Percentiles rank a stretch among this genome's conserved stretches.
These are phyloP conservation scores for Mus spicilegus DNA, from an alignment of 2,113 vertebrate species.

Conservation along the genomic window DNA sequence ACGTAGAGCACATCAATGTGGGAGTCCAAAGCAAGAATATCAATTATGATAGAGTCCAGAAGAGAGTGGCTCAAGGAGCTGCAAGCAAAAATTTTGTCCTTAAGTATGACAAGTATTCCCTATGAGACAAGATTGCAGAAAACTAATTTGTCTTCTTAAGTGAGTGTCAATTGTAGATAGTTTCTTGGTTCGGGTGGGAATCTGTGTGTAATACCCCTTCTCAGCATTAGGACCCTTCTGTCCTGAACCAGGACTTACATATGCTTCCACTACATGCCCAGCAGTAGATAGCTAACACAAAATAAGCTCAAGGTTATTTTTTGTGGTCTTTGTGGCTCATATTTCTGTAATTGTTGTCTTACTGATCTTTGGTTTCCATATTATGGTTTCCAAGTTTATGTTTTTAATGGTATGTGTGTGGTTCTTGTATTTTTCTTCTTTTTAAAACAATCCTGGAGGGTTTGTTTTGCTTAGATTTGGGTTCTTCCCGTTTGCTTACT, in stretches of 20 bases:
- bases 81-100: background rate
- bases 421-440: background rate
- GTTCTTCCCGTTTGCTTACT: background rate
- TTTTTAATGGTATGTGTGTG: background rate
- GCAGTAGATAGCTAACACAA: background rate
- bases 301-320: background rate
- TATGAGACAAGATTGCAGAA: background rate
- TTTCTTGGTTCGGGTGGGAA: background rate
- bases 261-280: background rate
- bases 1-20: background rate
- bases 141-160: background rate
- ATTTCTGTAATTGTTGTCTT: background rate
- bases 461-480: background rate
- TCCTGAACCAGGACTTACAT: background rate
- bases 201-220: background rate
- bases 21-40: background rate
- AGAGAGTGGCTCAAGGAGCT: background rate
- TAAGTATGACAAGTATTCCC: background rate
- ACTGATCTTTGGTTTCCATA: background rate
- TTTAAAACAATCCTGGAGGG: background rate
- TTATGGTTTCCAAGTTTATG: background rate
- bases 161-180: background rate
- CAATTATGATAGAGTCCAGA: constrained; percentile 11
- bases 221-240: background rate
- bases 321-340: background rate